Base-by-base conservation (phyloP, 2,113 vertebrate genomes). In the Hippocampus mohnikei region DNA sequence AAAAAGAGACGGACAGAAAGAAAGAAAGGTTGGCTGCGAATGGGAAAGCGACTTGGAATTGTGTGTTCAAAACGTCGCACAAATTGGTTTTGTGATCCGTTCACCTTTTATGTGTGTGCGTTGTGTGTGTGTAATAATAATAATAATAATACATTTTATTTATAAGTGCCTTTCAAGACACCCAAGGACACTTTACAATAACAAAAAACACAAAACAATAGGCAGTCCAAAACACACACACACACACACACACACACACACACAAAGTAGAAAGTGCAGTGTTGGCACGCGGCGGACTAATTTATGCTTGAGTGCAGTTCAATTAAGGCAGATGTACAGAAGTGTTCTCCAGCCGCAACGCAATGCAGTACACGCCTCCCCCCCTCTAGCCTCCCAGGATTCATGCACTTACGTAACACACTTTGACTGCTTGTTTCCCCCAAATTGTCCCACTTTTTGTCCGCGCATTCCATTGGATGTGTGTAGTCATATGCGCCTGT, bases 231-330 rank as follows among this genome's bases (percentile, higher is more conserved):
- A 59, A 59, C 6, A 27, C 8, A 20, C 13, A 8, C 27, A 8
- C 56, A 15, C 25, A 3, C 58, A 11, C 15, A 16, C 58, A 3
- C 15, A 8, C 1, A 33, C 12, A 2, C 11, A 33, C 27, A 60
- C 15, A 60, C 58, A 53, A 2, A 55, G 52, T 0, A 55, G n/a
- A 55, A 55, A 23, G 52, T 55, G 62, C 82, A 74, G 74, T 78
- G 80, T 72, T 74, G 60, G 87, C 80, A 82, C 60, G 55, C 11
- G 46, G 29, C 2, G 16, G 66, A 67, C 81, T 87, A 86, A 85
- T 88, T 84, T 88, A 88, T 88, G 84, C 78, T 84, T 83, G 75
- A 88, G 74, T 84, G 84, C 71, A 8, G 79, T 82, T 85, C 80
- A 89, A 85, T 90, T 88, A 88, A 87, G 71, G 75, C 69, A 81